Percentiles rank a stretch among this genome's conserved stretches.
Evolutionary conservation across 2,797 vertebrate species (phyloP).

Genomic region (Aplochiton taeniatus): DNA sequence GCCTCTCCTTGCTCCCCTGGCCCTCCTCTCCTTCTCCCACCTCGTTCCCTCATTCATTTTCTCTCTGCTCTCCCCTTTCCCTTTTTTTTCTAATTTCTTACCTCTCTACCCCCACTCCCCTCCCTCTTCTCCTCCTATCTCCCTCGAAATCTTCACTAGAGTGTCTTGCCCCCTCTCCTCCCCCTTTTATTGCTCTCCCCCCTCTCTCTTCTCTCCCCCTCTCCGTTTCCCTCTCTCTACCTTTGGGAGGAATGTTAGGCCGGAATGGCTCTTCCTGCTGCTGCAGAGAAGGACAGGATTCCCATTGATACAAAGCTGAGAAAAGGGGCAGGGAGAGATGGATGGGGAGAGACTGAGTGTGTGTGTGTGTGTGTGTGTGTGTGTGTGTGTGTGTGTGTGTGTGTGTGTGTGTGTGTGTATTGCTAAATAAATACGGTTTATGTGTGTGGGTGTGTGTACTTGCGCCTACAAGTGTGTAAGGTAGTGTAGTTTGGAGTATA

Average conservation of each 20-base stretch:
- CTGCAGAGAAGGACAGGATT: conserved; percentile 74
- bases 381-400: conserved; percentile 23
- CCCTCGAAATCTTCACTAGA: conserved; percentile 2
- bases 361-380: conserved; percentile 18
- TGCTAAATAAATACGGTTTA: conserved; percentile 44
- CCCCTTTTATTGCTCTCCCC: conserved; percentile 13
- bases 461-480: conserved; percentile 30
- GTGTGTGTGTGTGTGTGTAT: conserved; percentile 25
- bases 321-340: conserved; percentile 61
- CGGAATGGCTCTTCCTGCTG: conserved; percentile 70
- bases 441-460: conserved; percentile 7
- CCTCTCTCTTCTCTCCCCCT: conserved; percentile 12
- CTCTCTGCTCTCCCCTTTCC: neutral
- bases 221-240: conserved; percentile 17
- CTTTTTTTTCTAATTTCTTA: neutral
- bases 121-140: neutral
- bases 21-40: conserved; percentile 2
- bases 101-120: neutral
- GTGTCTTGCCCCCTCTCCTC: conserved; percentile 1
- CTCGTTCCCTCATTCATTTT: neutral
- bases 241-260: conserved; percentile 73
- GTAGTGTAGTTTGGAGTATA: conserved; percentile 22
- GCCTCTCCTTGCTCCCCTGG: neutral
- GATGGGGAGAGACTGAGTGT: conserved; percentile 32
- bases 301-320: conserved; percentile 75